Base-by-base conservation (phyloP, 2,797 vertebrate species). In the Anisognathus igniventris region DNA sequence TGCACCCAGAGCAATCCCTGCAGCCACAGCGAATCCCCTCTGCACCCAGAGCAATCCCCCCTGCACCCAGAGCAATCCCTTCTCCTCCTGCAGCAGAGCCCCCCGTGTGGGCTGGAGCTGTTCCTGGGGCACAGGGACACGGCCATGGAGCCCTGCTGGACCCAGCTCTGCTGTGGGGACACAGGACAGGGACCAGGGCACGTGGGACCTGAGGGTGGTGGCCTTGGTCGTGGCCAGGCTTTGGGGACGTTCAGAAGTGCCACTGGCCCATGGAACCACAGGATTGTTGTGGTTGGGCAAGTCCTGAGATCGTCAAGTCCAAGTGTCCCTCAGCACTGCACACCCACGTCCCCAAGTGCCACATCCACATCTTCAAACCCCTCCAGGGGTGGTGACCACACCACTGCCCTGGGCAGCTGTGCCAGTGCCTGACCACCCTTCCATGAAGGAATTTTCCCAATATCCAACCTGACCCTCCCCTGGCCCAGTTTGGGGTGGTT, bases 401-500 rank as follows among this genome's bases (percentile, higher is more conserved):
- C 1, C 61, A 6, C 33, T 40, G 21, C 14, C 53, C 28, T 7
- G 39, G 24, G 66, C 45, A 73, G 67, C 45, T 73, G 39, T 45
- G 45, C 28, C 53, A 19, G 12, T 0, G 45, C 33, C 68, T 67
- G 25, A 31, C 12, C 30, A 19, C 33, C 14, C 3, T 23, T 0
- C 30, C 1, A 1, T 27, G 30, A 23, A 53, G 14, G 0, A 35
- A 47, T 67, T 16, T 27, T 1, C 7, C 33, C 39, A 33, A 6
- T 11, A 53, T 20, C 10, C 21, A 47, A 14, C 1, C 31, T 35
- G 0, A 40, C 1, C 25, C 25, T 54, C 8, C 6, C 21, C 47
- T 65, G 37, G 44, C 8, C 0, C 40, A 44, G 0, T n/a, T 0
- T 14, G 60, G 12, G 20, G 51, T 37, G 0, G 0, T 39, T 58